Conservation (phyloP, 2,888 invertebrate genomes). For the Ornithoptera priamus region DNA sequence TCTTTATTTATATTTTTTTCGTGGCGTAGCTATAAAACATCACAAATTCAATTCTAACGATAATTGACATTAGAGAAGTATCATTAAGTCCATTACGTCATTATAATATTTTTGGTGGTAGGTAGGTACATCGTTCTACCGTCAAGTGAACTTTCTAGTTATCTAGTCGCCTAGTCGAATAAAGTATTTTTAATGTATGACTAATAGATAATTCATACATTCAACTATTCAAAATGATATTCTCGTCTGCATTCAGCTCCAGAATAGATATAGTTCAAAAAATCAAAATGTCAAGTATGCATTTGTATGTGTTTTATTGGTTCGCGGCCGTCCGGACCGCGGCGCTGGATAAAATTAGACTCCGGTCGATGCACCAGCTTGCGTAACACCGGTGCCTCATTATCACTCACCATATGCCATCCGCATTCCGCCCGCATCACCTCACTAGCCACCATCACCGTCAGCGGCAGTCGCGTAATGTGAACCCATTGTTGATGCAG, state of each 20-base stretch:
- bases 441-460: conserved; percentile 31
- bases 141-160: too few relatives aligned
- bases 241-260: neutral
- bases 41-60: too few relatives aligned
- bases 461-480: conserved; percentile 44
- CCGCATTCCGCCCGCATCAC: conserved; percentile 31
- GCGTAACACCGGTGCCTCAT: conserved; percentile 49
- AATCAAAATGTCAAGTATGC: conserved; percentile 61
- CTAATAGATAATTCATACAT: too few relatives aligned
- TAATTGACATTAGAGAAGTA: too few relatives aligned
- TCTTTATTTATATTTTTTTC: neutral
- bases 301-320: conserved; percentile 56
- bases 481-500: conserved; percentile 71
- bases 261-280: conserved; percentile 38
- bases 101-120: too few relatives aligned
- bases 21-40: neutral
- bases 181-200: too few relatives aligned
- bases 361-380: conserved; percentile 69
- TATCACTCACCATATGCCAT: conserved; percentile 35
- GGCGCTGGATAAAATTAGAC: conserved; percentile 62
- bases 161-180: too few relatives aligned
- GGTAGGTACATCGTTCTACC: too few relatives aligned
- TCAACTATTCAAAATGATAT: too few relatives aligned
- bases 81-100: too few relatives aligned
- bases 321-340: conserved; percentile 57